A percentile compares a stretch with the other conserved stretches of the same genome.
Evolutionary conservation across 1,140 invertebrate genomes (phyloP).

Genomic region (Bombus cullumanus): DNA sequence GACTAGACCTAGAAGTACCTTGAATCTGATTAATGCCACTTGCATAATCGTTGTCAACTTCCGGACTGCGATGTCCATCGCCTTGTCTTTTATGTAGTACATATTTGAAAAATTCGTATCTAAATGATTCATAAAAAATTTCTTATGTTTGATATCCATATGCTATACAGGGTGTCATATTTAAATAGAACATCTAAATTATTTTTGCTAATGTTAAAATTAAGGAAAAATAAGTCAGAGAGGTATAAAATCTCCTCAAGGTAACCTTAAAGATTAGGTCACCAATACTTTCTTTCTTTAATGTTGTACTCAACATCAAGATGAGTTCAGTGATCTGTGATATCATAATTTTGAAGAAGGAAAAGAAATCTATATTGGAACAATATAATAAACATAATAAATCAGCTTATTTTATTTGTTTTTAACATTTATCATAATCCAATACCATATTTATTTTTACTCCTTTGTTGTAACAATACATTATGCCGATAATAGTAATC

Average conservation of each 20-base stretch:
- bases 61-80: slow-evolving; percentile 43
- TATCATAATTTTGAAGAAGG: neutral
- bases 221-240: neutral
- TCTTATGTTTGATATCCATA: neutral
- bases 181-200: neutral
- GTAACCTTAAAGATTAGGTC: neutral
- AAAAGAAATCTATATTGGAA: neutral
- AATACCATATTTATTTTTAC: too few species aligned
- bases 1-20: slow-evolving; percentile 63
- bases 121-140: slow-evolving; percentile 44
- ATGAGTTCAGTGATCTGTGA: too few species aligned
- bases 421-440: too few species aligned
- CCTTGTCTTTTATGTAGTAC: slow-evolving; percentile 78
- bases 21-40: slow-evolving; percentile 56
- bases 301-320: too few species aligned
- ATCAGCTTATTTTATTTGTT: too few species aligned
- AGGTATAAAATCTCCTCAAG: neutral
- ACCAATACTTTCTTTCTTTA: neutral
- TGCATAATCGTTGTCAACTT: slow-evolving; percentile 54
- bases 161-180: neutral
- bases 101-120: slow-evolving; percentile 90
- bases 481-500: too few species aligned
- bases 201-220: neutral
- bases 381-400: slow-evolving; percentile 7
- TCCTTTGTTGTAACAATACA: too few species aligned